These are phyloP conservation scores for Umimayanthus chanpuru DNA, from an alignment of 92 coral and sea anemone species.

Conservation along the genomic window DNA sequence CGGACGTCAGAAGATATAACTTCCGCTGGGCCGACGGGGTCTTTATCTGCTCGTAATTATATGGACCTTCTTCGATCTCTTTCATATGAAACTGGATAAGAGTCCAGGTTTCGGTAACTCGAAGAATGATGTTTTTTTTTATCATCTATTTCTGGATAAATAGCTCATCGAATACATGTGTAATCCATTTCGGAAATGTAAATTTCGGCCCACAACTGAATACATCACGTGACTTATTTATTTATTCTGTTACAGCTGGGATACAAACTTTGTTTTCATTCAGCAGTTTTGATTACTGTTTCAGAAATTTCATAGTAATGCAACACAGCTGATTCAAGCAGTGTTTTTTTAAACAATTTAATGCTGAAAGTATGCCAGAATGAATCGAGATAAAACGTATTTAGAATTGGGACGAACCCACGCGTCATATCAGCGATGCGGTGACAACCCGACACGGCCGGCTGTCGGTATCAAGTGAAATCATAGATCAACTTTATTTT, in stretches of 20 bases:
- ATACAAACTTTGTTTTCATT: not conserved
- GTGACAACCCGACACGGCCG: not conserved
- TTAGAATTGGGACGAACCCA: not conserved
- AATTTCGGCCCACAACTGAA: not conserved
- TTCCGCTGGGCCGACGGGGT: no score
- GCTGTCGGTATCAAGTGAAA: conserved; percentile 12
- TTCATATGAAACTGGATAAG: not conserved
- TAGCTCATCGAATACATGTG: not conserved
- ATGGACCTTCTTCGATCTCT: not conserved
- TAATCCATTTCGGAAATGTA: conserved; percentile 7
- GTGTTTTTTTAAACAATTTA: not conserved
- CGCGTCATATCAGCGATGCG: not conserved
- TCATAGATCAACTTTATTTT: conserved; percentile 24
- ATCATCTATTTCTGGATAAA: not conserved
- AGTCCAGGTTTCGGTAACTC: not conserved
- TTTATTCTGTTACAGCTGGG: conserved; percentile 22
- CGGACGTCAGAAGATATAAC: not conserved
- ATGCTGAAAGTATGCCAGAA: not conserved
- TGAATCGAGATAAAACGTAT: no score
- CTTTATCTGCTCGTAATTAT: no score
- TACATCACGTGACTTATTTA: conserved; percentile 24
- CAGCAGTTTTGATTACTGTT: not conserved
- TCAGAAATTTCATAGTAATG: not conserved
- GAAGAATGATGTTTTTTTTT: not conserved
- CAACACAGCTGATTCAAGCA: conserved; percentile 27